A percentile compares a stretch with the other conserved stretches of the same genome.
These are phyloP conservation scores for Paradoxurus hermaphroditus DNA, from an alignment of 2,113 vertebrate species.

Conservation along the genomic window DNA sequence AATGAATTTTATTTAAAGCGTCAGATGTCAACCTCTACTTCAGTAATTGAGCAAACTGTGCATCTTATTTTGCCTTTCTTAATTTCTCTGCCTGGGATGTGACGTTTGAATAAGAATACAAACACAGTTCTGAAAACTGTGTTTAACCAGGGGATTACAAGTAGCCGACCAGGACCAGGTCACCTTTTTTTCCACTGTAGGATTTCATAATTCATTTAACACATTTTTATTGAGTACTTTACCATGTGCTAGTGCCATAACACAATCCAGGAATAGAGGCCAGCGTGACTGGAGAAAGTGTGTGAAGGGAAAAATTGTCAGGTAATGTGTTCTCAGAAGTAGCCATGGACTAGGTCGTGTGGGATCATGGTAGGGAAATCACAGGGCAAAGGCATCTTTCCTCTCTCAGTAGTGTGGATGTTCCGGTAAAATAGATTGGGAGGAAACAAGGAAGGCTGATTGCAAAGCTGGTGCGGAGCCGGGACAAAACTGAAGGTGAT, in stretches of 20 bases:
- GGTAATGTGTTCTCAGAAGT: not conserved
- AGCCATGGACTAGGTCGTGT: not conserved
- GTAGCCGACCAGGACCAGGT: not conserved
- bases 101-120: not conserved
- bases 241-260: not conserved
- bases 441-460: not conserved
- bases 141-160: not conserved
- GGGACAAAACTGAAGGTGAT: not conserved
- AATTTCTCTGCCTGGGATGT: not conserved
- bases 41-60: not conserved
- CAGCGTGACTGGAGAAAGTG: not conserved
- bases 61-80: not conserved
- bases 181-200: not conserved
- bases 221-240: not conserved
- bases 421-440: not conserved
- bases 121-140: not conserved
- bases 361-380: not conserved
- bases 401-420: not conserved
- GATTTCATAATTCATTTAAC: not conserved
- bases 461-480: not conserved
- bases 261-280: not conserved
- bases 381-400: not conserved
- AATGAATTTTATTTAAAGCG: not conserved
- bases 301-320: not conserved
- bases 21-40: not conserved